phyloP scores from a whole-genome alignment of 2,888 invertebrate species.

The Macrostomum cliftonense region DNA sequence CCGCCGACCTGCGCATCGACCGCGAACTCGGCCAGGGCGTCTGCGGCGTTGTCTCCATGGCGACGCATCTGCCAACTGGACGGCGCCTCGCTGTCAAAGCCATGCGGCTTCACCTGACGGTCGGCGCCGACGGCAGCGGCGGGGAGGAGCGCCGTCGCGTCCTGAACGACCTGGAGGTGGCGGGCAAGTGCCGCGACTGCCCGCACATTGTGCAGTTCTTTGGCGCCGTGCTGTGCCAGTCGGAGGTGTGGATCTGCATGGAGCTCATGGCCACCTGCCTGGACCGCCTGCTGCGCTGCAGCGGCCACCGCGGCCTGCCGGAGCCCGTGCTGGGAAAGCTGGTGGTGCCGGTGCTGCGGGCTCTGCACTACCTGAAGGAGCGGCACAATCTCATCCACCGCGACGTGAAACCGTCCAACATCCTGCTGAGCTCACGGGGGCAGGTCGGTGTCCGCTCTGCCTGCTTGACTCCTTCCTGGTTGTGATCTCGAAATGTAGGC shows the following conservation, averaged over 20 bases:
- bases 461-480: too few species aligned
- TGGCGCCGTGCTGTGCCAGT: constrained; percentile 73
- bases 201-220: constrained; percentile 87
- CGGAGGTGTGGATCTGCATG: constrained; percentile 99
- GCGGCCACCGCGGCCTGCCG: constrained; percentile 52
- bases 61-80: too few species aligned
- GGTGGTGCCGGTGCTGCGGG: constrained; percentile 45
- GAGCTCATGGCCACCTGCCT: constrained; percentile 97
- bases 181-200: constrained; percentile 87
- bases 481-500: too few species aligned
- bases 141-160: constrained; percentile 90
- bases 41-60: too few species aligned
- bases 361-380: constrained; percentile 88
- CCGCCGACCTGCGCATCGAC: too few species aligned
- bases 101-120: too few species aligned
- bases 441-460: too few species aligned
- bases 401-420: constrained; percentile 96
- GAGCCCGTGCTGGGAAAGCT: constrained; percentile 89
- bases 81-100: too few species aligned
- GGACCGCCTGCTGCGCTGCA: constrained; percentile 67
- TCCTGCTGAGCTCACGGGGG: constrained; percentile 77
- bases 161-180: constrained; percentile 93
- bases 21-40: too few species aligned
- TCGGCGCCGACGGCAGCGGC: constrained; percentile 46
- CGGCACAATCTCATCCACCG: constrained; percentile 88